Percentiles rank a stretch among this genome's conserved stretches.
Conservation (phyloP, 2,888 invertebrate species). For the Pelosia muscerda region DNA sequence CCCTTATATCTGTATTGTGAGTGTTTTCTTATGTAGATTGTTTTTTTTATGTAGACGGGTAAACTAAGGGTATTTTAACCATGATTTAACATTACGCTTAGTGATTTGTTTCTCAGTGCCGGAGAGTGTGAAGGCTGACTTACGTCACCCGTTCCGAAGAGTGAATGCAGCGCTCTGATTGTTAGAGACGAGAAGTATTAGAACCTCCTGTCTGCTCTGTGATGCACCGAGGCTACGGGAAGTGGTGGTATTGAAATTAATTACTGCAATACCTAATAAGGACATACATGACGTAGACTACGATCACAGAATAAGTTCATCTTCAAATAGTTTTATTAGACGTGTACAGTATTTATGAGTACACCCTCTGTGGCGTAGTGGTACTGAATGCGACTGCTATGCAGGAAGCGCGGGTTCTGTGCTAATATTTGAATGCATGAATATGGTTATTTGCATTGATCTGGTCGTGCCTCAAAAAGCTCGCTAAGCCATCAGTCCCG, state of each 20-base stretch:
- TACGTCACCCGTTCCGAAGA: constrained; percentile 79
- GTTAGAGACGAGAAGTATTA: constrained; percentile 65
- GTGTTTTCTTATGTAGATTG: too few relatives aligned
- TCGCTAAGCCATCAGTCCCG: too few relatives aligned
- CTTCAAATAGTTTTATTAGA: background rate
- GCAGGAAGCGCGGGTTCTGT: too few relatives aligned
- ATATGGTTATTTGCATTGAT: too few relatives aligned
- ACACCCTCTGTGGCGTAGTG: too few relatives aligned
- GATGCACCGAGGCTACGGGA: constrained; percentile 44
- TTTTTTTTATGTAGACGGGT: too few relatives aligned
- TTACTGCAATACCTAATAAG: constrained; percentile 13
- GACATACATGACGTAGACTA: too few relatives aligned
- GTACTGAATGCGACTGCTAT: too few relatives aligned
- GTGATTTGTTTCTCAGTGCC: constrained; percentile 25
- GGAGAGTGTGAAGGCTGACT: constrained; percentile 75
- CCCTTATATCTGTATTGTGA: too few relatives aligned
- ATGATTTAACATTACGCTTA: constrained; percentile 19
- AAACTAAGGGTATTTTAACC: constrained; percentile 11
- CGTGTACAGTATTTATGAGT: background rate
- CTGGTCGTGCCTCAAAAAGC: too few relatives aligned
- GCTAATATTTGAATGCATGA: too few relatives aligned
- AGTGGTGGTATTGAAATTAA: constrained; percentile 27
- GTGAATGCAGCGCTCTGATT: constrained; percentile 80
- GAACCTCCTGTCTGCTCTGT: constrained; percentile 38
- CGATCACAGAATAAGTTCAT: background rate